These are phyloP conservation scores for Penaeus indicus DNA, from an alignment of 1,140 invertebrate species.

Conservation along the genomic window DNA sequence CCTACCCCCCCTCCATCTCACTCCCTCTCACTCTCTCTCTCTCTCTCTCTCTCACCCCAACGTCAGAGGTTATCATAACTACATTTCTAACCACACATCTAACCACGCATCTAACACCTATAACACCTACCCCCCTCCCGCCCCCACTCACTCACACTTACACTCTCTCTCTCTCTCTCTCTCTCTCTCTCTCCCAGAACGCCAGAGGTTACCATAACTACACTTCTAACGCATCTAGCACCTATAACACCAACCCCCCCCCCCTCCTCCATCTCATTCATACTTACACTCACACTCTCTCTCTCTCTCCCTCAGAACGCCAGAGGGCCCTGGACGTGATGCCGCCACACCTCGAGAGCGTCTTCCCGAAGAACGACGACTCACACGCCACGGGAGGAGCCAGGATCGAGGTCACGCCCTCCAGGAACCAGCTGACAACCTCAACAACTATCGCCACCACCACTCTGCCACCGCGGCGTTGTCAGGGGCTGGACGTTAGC, in stretches of 20 bases:
- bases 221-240: not conserved
- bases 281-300: no score
- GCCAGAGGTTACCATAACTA: no score
- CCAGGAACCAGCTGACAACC: constrained; percentile 31
- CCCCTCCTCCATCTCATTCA: not conserved
- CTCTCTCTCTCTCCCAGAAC: no score
- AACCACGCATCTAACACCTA: no score
- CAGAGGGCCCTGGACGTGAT: not conserved
- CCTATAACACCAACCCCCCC: not conserved
- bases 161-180: not conserved
- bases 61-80: no score
- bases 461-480: constrained; percentile 73
- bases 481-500: constrained; percentile 76
- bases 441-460: constrained; percentile 46
- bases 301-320: not conserved
- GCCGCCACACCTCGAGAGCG: constrained; percentile 25
- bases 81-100: no score
- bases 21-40: not conserved
- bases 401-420: constrained; percentile 14
- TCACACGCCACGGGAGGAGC: not conserved
- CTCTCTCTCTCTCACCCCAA: no score
- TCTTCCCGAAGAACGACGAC: not conserved
- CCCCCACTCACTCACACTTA: not conserved
- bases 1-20: not conserved
- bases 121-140: no score